phyloP scores from a whole-genome alignment of 2,113 vertebrate genomes.

The Calonectris borealis region DNA sequence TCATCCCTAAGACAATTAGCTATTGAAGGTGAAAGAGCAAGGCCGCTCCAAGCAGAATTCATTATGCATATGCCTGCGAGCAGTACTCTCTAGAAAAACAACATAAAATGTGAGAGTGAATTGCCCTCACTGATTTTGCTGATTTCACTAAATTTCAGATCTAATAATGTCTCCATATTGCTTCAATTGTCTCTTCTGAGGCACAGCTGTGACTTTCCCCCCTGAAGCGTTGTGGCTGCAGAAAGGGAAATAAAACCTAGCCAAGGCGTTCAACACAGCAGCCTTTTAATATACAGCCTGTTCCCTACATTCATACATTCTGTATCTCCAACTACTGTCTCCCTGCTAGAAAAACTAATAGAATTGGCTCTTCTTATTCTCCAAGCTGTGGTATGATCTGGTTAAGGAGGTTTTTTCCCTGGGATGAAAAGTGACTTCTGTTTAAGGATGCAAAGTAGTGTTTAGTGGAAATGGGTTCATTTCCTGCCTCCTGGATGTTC shows the following conservation, averaged over 20 bases:
- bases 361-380: background rate
- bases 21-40: background rate
- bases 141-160: background rate
- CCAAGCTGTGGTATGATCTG: background rate
- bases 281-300: background rate
- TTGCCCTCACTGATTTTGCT: background rate
- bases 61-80: background rate
- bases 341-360: background rate
- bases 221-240: background rate
- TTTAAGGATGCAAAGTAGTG: background rate
- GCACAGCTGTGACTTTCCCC: background rate
- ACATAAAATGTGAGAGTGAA: background rate
- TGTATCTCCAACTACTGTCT: background rate
- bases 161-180: background rate
- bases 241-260: background rate
- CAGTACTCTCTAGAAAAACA: background rate
- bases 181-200: background rate
- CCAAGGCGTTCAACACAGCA: background rate
- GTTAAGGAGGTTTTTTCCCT: background rate
- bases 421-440: background rate
- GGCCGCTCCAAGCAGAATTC: background rate
- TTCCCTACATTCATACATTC: background rate
- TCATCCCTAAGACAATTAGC: background rate
- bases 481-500: background rate
- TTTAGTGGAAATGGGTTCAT: background rate